Base-by-base conservation (phyloP, 2,113 vertebrate genomes). In the Forbesichthys agassizii region DNA sequence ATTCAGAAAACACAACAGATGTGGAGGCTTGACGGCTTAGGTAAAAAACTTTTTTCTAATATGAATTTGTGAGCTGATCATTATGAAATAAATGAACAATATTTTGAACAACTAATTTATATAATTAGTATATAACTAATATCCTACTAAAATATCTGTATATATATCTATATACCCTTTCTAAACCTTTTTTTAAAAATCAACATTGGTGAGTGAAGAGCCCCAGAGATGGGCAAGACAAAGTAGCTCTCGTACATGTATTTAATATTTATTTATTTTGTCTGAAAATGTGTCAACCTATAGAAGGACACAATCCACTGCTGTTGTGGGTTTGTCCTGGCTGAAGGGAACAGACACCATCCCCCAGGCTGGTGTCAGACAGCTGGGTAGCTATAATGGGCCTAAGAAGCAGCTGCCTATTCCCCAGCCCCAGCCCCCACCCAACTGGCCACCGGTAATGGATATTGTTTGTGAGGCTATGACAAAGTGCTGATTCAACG, bases 331-430 rank as follows among this genome's bases (percentile, higher is more conserved):
- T 57, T 68, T 74, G 12, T 33, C 52, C 68, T 73, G 36, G 14
- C 47, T 10, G 10, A 16, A 6, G 9, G 33, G 13, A 5, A 52
- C 52, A 10, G 42, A 8, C 14, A 51, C 69, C 33, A 12, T 18
- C 61, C 12, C 61, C n/a, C 47, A 36, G 42, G 46, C 66, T 16
- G 48, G 61, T 47, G 54, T 47, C 46, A 70, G 54, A 87, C 76
- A 61, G 51, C 77, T 48, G 12, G 53, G 75, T 5, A 61, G 65
- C 54, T 51, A 11, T 74, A 79, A 84, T 65, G 18, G 72, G 58
- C 64, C 48, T 33, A 72, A 75, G 60, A 56, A 84, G 71, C 75
- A 77, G 67, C 76, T 84, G 74, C 73, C 64, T 68, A 52, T 65
- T 53, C 36, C 73, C 46, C 64, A 53, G 18, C 33, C 59, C 48